Percentiles rank a stretch among this genome's conserved stretches.
These are phyloP conservation scores for Bubo bubo DNA, from an alignment of 2,113 vertebrate species.

Conservation along the genomic window DNA sequence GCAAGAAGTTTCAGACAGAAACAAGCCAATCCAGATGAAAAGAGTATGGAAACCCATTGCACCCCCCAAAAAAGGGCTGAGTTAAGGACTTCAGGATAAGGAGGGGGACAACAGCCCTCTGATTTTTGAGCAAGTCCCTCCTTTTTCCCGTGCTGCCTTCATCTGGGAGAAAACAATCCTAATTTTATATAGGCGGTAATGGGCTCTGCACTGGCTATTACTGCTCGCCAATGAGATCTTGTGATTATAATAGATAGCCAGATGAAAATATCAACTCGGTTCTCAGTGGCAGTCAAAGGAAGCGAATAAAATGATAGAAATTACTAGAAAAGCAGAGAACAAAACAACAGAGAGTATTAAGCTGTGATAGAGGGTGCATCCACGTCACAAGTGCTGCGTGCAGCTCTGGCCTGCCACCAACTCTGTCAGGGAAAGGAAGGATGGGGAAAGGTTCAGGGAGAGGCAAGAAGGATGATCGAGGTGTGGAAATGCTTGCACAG, in stretches of 20 bases:
- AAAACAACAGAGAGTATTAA: not conserved
- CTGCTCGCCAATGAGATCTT: not conserved
- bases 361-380: fast-evolving
- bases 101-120: not conserved
- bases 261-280: not conserved
- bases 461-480: not conserved
- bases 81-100: not conserved
- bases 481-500: not conserved
- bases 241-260: not conserved
- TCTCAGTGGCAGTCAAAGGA: not conserved
- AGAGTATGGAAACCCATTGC: not conserved
- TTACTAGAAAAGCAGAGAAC: not conserved
- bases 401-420: not conserved
- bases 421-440: not conserved
- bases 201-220: not conserved
- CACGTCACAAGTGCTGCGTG: fast-evolving
- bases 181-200: not conserved
- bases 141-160: not conserved
- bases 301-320: not conserved
- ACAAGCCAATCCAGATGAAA: not conserved
- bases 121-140: not conserved
- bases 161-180: not conserved
- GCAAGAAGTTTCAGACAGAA: not conserved
- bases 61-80: not conserved
- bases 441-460: not conserved